phyloP scores from a whole-genome alignment of 2,113 vertebrate genomes.

The Cathartes aura region DNA sequence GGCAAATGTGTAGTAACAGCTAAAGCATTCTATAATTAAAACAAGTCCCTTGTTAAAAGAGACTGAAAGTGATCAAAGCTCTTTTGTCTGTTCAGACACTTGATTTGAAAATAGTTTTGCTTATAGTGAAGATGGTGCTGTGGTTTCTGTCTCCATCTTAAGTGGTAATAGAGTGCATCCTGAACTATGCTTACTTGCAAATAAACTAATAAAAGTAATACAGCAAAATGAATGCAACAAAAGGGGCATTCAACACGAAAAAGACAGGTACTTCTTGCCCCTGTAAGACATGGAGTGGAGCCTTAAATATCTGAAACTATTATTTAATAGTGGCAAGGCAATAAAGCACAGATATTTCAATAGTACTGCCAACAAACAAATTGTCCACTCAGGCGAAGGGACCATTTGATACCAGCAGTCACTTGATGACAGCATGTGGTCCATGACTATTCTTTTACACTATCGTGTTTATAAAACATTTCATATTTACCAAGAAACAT shows the following conservation, averaged over 20 bases:
- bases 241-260: neutral
- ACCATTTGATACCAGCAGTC: neutral
- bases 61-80: conserved; percentile 65
- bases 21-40: conserved; percentile 74
- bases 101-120: conserved; percentile 21
- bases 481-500: neutral
- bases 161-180: neutral
- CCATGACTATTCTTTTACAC: neutral
- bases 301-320: neutral
- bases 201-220: neutral
- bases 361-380: neutral
- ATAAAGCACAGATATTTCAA: neutral
- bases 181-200: neutral
- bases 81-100: conserved; percentile 59
- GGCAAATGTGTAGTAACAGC: conserved; percentile 60
- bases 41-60: conserved; percentile 67
- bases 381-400: neutral
- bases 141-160: conserved; percentile 48
- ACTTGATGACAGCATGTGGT: neutral
- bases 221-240: neutral
- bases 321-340: neutral
- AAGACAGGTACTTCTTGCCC: neutral
- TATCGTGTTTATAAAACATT: neutral
- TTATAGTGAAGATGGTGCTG: conserved; percentile 28
- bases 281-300: neutral